Conservation (phyloP, 2,113 vertebrate genomes). For the Ancistrus triradiatus region DNA sequence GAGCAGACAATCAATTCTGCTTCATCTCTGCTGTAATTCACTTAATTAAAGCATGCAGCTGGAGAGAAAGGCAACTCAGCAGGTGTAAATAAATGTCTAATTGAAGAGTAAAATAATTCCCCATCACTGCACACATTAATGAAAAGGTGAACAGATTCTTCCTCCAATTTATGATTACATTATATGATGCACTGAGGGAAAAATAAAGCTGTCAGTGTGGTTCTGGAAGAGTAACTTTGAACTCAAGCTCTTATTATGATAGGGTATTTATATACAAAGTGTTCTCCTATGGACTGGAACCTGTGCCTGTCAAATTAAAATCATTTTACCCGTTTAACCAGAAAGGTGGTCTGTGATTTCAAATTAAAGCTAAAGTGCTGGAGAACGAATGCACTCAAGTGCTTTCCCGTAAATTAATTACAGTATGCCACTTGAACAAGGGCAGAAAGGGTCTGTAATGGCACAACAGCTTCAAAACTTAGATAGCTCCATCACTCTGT, state of each 20-base stretch:
- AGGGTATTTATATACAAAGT: too few relatives aligned
- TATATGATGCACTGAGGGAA: constrained; percentile 14
- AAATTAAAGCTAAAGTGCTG: too few relatives aligned
- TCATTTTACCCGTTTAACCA: too few relatives aligned
- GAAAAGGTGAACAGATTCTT: constrained; percentile 30
- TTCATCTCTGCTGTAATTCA: constrained; percentile 12
- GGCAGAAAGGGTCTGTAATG: too few relatives aligned
- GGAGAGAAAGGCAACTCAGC: constrained; percentile 22
- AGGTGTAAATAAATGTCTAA: constrained; percentile 42
- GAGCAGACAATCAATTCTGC: neutral
- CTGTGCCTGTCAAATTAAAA: too few relatives aligned
- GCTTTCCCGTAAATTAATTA: too few relatives aligned
- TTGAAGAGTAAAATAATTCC: constrained; percentile 34
- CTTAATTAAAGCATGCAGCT: constrained; percentile 21
- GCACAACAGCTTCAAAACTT: constrained; percentile 17
- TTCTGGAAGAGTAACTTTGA: constrained; percentile 7
- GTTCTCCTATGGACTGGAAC: too few relatives aligned
- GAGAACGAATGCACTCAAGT: too few relatives aligned
- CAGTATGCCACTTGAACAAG: too few relatives aligned
- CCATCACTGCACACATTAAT: constrained; percentile 28
- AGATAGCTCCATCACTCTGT: constrained; percentile 15
- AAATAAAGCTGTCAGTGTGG: neutral
- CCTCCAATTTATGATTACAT: constrained; percentile 30
- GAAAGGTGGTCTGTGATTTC: too few relatives aligned
- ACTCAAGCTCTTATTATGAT: too few relatives aligned